Conservation (phyloP, 2,888 invertebrate species). For the Tetrapedia diversipes region DNA sequence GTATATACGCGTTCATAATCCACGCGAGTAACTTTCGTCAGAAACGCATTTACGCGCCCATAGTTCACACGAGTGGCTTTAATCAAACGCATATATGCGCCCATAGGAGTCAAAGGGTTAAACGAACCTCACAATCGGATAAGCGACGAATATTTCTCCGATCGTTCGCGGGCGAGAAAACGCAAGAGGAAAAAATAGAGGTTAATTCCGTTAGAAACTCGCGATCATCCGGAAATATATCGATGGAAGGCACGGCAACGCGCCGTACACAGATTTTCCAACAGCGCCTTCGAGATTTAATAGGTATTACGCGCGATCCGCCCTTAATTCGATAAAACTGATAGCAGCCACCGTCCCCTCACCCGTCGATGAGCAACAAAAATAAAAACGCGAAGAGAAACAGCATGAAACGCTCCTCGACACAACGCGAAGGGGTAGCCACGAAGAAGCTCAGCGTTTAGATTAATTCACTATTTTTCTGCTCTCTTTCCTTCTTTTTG, state of each 20-base stretch:
- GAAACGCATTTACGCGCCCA: too few species aligned
- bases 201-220: conserved; percentile 13
- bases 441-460: conserved; percentile 56
- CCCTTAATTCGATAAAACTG: conserved; percentile 72
- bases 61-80: too few species aligned
- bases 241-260: neutral
- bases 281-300: conserved; percentile 58
- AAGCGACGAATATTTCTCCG: neutral
- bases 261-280: conserved; percentile 47
- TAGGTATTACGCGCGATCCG: conserved; percentile 68
- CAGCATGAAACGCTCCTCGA: conserved; percentile 12
- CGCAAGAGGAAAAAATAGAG: neutral
- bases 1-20: too few species aligned
- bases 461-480: conserved; percentile 66
- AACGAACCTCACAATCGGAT: neutral
- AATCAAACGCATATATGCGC: too few species aligned
- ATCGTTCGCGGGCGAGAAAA: neutral
- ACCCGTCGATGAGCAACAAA: conserved; percentile 39
- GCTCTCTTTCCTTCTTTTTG: conserved; percentile 38
- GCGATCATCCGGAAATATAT: conserved; percentile 25
- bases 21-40: too few species aligned
- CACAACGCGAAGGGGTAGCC: conserved; percentile 60
- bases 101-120: too few species aligned
- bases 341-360: conserved; percentile 51
- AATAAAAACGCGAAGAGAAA: conserved; percentile 28